phyloP scores from a whole-genome alignment of 2,113 vertebrate species.

The Indicator maculatus region DNA sequence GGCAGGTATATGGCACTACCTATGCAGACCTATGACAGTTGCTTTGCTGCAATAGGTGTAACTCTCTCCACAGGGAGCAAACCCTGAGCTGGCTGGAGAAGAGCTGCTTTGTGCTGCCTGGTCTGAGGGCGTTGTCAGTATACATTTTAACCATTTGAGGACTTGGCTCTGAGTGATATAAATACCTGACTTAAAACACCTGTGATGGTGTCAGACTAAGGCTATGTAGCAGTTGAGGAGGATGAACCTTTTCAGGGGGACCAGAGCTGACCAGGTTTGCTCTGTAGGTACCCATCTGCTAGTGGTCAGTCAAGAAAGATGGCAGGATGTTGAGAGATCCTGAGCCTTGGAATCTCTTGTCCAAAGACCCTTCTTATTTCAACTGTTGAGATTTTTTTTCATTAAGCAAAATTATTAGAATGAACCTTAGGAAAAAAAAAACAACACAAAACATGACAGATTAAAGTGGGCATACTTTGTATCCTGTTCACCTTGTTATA shows the following conservation, averaged over 20 bases:
- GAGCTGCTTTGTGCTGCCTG: background rate
- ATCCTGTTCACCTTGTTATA: background rate
- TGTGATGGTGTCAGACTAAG: background rate
- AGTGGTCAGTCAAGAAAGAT: background rate
- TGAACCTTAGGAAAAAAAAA: background rate
- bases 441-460: background rate
- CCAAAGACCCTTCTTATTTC: background rate
- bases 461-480: background rate
- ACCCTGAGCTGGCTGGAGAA: background rate
- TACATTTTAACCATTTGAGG: background rate
- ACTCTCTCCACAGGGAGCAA: background rate
- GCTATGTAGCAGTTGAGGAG: background rate
- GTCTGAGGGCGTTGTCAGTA: background rate
- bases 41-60: background rate
- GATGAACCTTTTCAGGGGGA: background rate
- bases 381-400: background rate
- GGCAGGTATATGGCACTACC: rapidly evolving
- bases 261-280: background rate
- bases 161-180: background rate
- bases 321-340: background rate
- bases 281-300: background rate
- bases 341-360: background rate
- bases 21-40: background rate
- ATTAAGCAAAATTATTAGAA: background rate
- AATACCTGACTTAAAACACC: background rate